Base-by-base conservation (phyloP, 2,797 vertebrate genomes). In the Emydoidea blandingii region DNA sequence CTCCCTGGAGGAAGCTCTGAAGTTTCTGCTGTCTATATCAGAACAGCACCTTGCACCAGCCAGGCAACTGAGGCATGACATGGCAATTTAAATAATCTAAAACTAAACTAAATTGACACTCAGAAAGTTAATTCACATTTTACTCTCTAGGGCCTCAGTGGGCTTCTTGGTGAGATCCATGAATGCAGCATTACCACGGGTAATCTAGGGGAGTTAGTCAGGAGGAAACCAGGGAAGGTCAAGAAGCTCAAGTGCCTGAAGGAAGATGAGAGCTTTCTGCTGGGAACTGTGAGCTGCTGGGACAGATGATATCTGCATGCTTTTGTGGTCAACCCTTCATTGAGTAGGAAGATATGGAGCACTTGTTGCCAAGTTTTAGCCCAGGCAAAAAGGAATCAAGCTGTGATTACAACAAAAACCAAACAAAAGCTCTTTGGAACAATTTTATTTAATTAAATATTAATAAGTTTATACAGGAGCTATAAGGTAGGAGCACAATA, bases 281-380 rank as follows among this genome's bases (percentile, higher is more conserved):
- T 76, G 37, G 91, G 52, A 91, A 23, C 59, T 79, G 34, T 91
- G 52, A 91, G 21, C 68, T 79, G 65, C 25, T 2, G 31, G 59
- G 53, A 37, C 82, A 74, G 94, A 91, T 57, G 81, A 18, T 65
- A 88, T 1, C 5, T 52, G 16, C 27, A 3, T 87, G 56, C 52
- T 94, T 95, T 83, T 91, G 76, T 91, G 89, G 81, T 90, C 93
- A 97, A 94, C 5, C 65, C 44, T 84, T 68, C 89, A 87, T 5
- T 56, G 44, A 96, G 82, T 52, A 92, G 78, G 94, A 57, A 94
- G 62, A 89, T 83, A 79, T 86, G 94, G 81, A 52, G 79, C 92
- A 12, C 79, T 87, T 91, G 57, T 54, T 88, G 93, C 90, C 84
- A 37, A 23, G 68, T 79, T 87, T 27, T 34, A 86, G 47, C 29